phyloP scores from a whole-genome alignment of 2,888 invertebrate genomes.

The Drosophila basisetae region DNA sequence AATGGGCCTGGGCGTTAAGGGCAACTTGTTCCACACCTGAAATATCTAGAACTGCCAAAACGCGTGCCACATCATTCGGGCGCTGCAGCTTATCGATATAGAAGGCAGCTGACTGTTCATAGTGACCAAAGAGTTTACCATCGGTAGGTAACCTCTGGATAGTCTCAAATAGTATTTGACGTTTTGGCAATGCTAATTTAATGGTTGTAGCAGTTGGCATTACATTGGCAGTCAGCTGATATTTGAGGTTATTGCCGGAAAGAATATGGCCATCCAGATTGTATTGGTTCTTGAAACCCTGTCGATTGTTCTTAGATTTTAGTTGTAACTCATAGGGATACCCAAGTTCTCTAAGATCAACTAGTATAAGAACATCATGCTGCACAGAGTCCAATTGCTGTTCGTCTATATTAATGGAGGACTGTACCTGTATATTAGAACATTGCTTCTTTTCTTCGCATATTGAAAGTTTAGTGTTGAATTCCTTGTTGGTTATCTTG shows the following conservation, averaged over 20 bases:
- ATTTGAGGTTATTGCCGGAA: slow-evolving; percentile 89
- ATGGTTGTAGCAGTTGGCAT: slow-evolving; percentile 88
- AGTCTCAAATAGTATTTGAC: slow-evolving; percentile 89
- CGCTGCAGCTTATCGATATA: slow-evolving; percentile 90
- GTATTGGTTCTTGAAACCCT: slow-evolving; percentile 88
- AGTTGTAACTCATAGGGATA: slow-evolving; percentile 91
- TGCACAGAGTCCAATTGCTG: slow-evolving; percentile 85
- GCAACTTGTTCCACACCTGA: slow-evolving; percentile 86
- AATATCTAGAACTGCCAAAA: slow-evolving; percentile 87
- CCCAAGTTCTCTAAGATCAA: slow-evolving; percentile 91
- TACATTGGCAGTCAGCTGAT: slow-evolving; percentile 89
- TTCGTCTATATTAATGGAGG: slow-evolving; percentile 69
- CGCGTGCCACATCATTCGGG: slow-evolving; percentile 89
- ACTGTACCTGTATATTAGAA: slow-evolving; percentile 88
- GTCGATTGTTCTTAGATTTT: slow-evolving; percentile 88
- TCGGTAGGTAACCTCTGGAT: slow-evolving; percentile 86
- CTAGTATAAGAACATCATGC: slow-evolving; percentile 88
- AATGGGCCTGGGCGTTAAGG: slow-evolving; percentile 86
- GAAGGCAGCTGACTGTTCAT: slow-evolving; percentile 88
- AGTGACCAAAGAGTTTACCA: slow-evolving; percentile 86
- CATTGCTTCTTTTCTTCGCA: slow-evolving; percentile 93
- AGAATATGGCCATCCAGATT: slow-evolving; percentile 90
- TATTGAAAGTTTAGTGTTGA: slow-evolving; percentile 89
- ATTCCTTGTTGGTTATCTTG: slow-evolving; percentile 90
- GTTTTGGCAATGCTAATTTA: slow-evolving; percentile 89